Base-by-base conservation (phyloP, 1,140 invertebrate genomes). In the Pseudomyrmex pallidus region DNA sequence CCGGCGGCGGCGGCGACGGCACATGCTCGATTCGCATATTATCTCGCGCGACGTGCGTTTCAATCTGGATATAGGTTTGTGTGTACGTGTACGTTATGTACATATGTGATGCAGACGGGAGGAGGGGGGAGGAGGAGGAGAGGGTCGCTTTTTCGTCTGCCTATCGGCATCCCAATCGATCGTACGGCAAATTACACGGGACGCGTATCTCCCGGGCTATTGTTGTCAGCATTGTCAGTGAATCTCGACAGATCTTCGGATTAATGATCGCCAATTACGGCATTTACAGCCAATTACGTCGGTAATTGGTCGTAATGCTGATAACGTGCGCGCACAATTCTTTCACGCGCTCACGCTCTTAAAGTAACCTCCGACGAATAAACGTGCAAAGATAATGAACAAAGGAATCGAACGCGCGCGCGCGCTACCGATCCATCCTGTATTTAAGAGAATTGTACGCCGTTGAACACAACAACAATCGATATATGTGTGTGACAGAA, bases 181-280 rank as follows among this genome's bases (percentile, higher is more conserved):
- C 66, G 76, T 50, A 67, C 74, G 54, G 66, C 66, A 80, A 80
- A 80, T 80, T 80, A 72, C 66, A 80, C 54, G 66, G 44, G 56
- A 59, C 76, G 67, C 56, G 66, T 72, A 80, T 80, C 76, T 80
- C 54, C 22, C 66, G 20, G 46, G 48, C 66, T 72, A 72, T 72
- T 80, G 66, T 80, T 80, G 76, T 80, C 74, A 76, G 61, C n/a
- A 76, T 76, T 64, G 74, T 76, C 76, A 68, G 76, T 80, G 64
- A 80, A 72, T 80, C 76, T 80, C 76, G 66, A 80, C 76, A 80
- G 66, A 80, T 80, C 66, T 80, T 80, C 54, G 64, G 67, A 80
- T 80, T 80, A 80, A 80, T 72, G 76, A 80, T 80, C 54, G 66
- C 20, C 76, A 80, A 80, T 80, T 80, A 80, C 22, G 56, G 66